phyloP scores from a whole-genome alignment of 2,113 vertebrate genomes.

The Turdus rufiventris region DNA sequence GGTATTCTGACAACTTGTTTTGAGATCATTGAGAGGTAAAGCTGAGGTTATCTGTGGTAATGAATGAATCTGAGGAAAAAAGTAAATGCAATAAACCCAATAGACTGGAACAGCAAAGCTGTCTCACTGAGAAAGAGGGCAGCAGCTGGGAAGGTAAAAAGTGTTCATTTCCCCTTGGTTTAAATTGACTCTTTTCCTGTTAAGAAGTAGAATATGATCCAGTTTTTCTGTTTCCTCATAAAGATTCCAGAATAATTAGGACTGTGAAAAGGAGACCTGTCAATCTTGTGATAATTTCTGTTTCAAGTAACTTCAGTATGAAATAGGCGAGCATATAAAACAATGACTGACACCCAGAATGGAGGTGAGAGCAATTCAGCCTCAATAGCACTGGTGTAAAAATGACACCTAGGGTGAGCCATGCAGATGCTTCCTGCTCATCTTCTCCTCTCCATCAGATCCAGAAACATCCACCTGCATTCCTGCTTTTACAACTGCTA shows the following conservation, averaged over 20 bases:
- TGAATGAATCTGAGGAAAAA: neutral
- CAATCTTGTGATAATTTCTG: neutral
- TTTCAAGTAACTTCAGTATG: neutral
- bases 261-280: neutral
- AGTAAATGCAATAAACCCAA: neutral
- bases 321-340: neutral
- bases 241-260: neutral
- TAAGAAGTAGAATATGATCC: neutral
- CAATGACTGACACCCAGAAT: fast-evolving
- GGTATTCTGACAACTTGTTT: neutral
- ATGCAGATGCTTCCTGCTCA: neutral
- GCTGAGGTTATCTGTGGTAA: neutral
- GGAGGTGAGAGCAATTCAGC: neutral
- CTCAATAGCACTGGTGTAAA: neutral
- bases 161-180: neutral
- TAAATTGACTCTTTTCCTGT: neutral
- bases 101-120: neutral
- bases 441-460: neutral
- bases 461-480: neutral
- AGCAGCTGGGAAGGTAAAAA: neutral
- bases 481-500: neutral
- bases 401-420: neutral
- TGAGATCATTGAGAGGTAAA: neutral
- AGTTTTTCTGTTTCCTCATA: neutral
- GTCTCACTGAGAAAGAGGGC: neutral